Evolutionary conservation across 2,113 vertebrate genomes (phyloP), one percentile per base, ranked within the genome.

Genomic region (Rutilus rutilus): DNA sequence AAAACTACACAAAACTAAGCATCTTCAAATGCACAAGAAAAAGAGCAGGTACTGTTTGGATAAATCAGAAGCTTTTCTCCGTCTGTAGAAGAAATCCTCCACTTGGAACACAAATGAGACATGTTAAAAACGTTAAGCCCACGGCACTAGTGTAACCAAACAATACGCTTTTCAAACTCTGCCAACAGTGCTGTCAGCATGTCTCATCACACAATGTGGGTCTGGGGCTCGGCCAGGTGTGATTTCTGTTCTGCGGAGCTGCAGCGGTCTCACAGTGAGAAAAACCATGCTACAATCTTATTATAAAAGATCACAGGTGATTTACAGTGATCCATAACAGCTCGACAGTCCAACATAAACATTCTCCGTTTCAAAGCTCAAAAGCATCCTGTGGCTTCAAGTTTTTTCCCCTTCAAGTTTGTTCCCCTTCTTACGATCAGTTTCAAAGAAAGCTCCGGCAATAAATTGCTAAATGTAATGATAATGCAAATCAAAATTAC

Each of bases 301-400:
- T 85, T 87, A 81, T 27, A 21, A 19, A 27, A 23, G 59, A 85
- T 52, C 50, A 84, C 71, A 78, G 82, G n/a, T 65, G 82, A 87
- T 75, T 42, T 81, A 54, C 60, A 69, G 50, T 21, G 73, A 69
- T 67, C 19, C 69, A 14, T 30, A 69, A 45, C 73, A 60, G 57
- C 54, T 57, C 19, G 14, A 33, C 54, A 12, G 76, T 50, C 27
- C 62, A 83, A 80, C 73, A 78, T 64, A 82, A 80, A 64, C 54
- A 27, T n/a, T 60, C 19, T 59, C n/a, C 0, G 17, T 62, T 17
- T 52, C 23, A 42, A 42, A 45, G 23, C 52, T 73, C 87, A 15
- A 6, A 59, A 62, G 47, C 50, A 39, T 77, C 19, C 27, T 21
- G 33, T 12, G 60, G 67, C 25, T 54, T 50, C 14, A 12, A 47